Conservation (phyloP, 2,888 invertebrate species). For the Gastracanthus pulcherrimus region DNA sequence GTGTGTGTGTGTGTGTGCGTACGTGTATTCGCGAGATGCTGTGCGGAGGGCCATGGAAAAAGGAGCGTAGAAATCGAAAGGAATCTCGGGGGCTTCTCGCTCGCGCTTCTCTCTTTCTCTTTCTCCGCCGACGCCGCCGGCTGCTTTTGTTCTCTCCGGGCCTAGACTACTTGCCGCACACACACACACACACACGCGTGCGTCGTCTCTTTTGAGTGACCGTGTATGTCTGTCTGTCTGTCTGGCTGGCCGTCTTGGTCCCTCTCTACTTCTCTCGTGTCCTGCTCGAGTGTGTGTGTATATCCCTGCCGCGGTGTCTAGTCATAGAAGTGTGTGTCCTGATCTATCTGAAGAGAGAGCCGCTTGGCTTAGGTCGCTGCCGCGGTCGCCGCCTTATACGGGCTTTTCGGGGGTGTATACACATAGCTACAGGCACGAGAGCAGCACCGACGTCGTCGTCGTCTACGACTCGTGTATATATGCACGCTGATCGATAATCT, state of each 20-base stretch:
- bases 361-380: neutral
- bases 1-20: neutral
- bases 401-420: slow-evolving; percentile 30
- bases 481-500: slow-evolving; percentile 36
- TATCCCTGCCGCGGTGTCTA: neutral
- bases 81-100: slow-evolving; percentile 46
- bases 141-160: slow-evolving; percentile 25
- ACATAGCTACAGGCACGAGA: neutral
- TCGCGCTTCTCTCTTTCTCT: too few species aligned
- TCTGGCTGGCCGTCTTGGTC: too few species aligned
- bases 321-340: neutral
- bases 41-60: slow-evolving; percentile 30
- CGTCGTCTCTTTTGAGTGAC: neutral
- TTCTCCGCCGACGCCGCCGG: too few species aligned
- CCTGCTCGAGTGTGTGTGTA: neutral
- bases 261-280: neutral
- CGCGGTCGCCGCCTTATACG: too few species aligned
- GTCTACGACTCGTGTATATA: neutral
- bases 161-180: slow-evolving; percentile 14
- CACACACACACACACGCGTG: neutral
- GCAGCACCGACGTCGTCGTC: neutral
- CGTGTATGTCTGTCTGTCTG: neutral
- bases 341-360: neutral
- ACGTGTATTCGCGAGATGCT: neutral
- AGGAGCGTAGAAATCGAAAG: slow-evolving; percentile 55